Conservation (phyloP, 2,113 vertebrate species). For the Cromileptes altivelis region DNA sequence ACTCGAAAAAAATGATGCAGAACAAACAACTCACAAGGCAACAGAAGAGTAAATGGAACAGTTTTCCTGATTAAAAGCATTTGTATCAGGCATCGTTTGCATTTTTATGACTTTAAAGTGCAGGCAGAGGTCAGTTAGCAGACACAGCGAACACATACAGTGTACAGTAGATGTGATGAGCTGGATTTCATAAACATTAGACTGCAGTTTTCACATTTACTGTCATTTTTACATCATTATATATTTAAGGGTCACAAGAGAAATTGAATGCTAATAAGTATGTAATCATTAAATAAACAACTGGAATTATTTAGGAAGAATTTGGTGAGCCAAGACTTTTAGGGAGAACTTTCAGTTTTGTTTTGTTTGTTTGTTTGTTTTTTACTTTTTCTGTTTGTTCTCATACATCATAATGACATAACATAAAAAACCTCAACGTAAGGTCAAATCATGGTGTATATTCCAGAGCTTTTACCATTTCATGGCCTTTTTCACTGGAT, state of each 20-base stretch:
- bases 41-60: neutral
- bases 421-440: neutral
- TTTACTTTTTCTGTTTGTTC: too few species aligned
- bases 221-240: neutral
- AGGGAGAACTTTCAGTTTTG: neutral
- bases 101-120: neutral
- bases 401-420: neutral
- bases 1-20: conserved; percentile 10
- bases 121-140: neutral
- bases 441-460: neutral
- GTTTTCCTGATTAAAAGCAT: neutral
- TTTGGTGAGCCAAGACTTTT: neutral
- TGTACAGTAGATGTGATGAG: neutral
- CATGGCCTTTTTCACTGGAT: neutral
- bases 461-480: neutral
- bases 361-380: neutral
- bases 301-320: too few species aligned
- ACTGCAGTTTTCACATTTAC: too few species aligned
- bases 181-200: too few species aligned
- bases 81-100: neutral
- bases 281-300: neutral
- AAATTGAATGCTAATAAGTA: neutral
- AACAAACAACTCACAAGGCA: neutral
- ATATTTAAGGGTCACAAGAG: neutral
- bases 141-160: neutral